Evolutionary conservation across 2,797 vertebrate genomes (phyloP), one percentile per base, ranked within the genome.

Genomic region (Scleropages formosus): DNA sequence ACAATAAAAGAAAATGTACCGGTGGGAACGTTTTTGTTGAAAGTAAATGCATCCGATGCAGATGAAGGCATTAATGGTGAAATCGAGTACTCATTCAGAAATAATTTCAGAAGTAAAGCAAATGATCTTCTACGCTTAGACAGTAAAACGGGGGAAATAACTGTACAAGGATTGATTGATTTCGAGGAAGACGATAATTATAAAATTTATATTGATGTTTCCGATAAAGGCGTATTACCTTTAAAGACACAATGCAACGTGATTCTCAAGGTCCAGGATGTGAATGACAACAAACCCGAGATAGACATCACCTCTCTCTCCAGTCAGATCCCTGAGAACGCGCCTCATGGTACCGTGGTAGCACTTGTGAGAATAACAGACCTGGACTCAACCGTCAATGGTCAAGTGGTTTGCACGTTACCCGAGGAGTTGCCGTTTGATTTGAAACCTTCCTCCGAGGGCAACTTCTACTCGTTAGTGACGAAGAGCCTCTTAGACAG

Each of bases 281-380:
- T 84, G 0, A 92, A 92, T 12, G 91, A 92, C 11, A 93, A 93
- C 46, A 72, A 76, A 3, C 91, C 91, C 6, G 89, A 91, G 66
- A 86, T 94, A 56, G 85, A 87, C 0, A 81, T 92, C 13, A 91
- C 87, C 7, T 91, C 84, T 0, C 72, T 86, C 0, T 81, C 79
- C 16, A 80, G 64, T 3, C 63, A 79, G 0, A 71, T 89, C 56
- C 77, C 82, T 8, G 87, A 87, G 58, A 77, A 87, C 70, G 80
- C 82, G 12, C 75, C 65, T 20, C 70, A 78, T 16, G 88, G 87
- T 4, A 86, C 82, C 6, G 81, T 80, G 1, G 74, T 84, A 26
- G 78, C 83, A 20, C 69, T 86, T 27, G 83, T 86, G 10, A 79
- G 75, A 68, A 73, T 84, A 53, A 79, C 78, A 12, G 85, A 86